Evolutionary conservation across 2,888 invertebrate genomes (phyloP).

Genomic region (Galerucella nymphaeae): DNA sequence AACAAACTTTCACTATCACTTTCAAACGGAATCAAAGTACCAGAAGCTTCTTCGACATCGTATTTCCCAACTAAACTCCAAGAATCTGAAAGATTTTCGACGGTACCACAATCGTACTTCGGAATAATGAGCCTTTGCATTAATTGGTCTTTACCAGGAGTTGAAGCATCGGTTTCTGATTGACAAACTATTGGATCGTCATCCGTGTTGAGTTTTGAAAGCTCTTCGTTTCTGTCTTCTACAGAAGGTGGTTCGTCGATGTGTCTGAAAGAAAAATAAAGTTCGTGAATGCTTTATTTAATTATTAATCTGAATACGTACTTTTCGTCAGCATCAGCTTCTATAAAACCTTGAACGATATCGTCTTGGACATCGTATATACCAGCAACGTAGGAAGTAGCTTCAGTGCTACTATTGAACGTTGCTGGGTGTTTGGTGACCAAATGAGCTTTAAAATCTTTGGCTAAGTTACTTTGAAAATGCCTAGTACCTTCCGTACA

Average conservation of each 20-base stretch:
- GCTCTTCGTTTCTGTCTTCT: conserved; percentile 40
- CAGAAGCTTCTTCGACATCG: conserved; percentile 64
- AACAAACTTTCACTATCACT: conserved; percentile 55
- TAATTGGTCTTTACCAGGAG: conserved; percentile 12
- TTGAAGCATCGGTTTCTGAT: conserved; percentile 21
- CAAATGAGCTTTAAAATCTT: conserved; percentile 76
- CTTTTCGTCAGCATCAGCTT: background rate
- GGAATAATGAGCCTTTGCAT: conserved; percentile 56
- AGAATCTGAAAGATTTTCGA: conserved; percentile 56
- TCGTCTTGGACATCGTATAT: conserved; percentile 65
- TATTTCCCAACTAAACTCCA: conserved; percentile 63
- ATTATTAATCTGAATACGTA: background rate
- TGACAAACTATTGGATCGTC: conserved; percentile 53
- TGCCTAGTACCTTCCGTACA: conserved; percentile 64
- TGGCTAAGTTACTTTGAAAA: conserved; percentile 74
- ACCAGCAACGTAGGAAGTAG: conserved; percentile 66
- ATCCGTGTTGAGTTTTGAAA: conserved; percentile 39
- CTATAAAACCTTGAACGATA: conserved; percentile 42
- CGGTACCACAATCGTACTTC: conserved; percentile 57
- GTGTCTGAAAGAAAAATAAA: background rate
- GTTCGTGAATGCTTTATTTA: background rate
- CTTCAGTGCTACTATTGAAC: conserved; percentile 67
- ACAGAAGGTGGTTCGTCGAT: background rate
- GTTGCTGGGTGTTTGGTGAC: conserved; percentile 68
- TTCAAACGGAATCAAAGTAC: conserved; percentile 60